Evolutionary conservation across 2,113 vertebrate species (phyloP).

Genomic region (Paramormyrops kingsleyae): DNA sequence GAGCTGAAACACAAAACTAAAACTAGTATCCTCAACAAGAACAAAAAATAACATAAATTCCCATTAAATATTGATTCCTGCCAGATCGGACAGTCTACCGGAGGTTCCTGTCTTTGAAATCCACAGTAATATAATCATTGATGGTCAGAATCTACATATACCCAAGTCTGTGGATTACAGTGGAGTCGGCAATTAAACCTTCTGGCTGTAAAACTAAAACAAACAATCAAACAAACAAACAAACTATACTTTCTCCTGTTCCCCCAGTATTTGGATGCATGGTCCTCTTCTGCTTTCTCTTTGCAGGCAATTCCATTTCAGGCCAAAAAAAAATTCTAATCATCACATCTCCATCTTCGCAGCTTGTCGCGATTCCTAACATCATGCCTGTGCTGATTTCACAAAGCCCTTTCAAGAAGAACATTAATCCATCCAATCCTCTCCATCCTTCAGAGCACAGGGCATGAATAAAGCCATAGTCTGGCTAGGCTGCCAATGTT

Average conservation of each 20-base stretch:
- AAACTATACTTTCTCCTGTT: not conserved
- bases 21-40: not conserved
- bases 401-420: not conserved
- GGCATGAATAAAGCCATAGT: not conserved
- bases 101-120: conserved; percentile 24
- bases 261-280: not conserved
- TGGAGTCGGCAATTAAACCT: conserved; percentile 27
- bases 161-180: conserved; percentile 14
- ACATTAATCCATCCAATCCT: not conserved
- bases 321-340: not conserved
- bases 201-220: not conserved
- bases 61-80: conserved; percentile 35
- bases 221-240: not conserved
- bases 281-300: not conserved
- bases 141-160: conserved; percentile 36
- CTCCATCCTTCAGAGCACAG: not conserved
- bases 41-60: conserved; percentile 20
- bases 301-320: not conserved
- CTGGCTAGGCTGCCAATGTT: not conserved
- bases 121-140: conserved; percentile 33
- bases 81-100: conserved; percentile 9
- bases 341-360: not conserved
- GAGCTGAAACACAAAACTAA: conserved; percentile 8
- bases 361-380: not conserved
- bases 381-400: not conserved